Evolutionary conservation across 2,113 vertebrate species (phyloP).

Genomic region (Castor canadensis): DNA sequence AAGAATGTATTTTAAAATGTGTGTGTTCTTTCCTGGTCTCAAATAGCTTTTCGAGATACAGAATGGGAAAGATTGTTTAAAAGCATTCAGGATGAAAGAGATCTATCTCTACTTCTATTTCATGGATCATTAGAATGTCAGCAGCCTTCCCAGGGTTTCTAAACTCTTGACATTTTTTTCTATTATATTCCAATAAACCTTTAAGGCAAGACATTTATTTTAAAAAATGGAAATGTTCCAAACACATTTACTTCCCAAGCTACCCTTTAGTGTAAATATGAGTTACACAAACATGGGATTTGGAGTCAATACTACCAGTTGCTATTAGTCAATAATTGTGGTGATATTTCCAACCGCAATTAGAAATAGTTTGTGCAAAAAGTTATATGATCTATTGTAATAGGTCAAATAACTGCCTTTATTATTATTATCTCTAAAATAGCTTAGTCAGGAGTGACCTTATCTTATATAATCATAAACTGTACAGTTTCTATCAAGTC

Average conservation of each 20-base stretch:
- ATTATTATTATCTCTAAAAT: neutral
- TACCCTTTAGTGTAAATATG: neutral
- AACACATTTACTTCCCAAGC: neutral
- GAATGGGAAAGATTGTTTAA: neutral
- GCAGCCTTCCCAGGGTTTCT: neutral
- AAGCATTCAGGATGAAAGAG: neutral
- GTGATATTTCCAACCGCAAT: neutral
- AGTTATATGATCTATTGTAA: neutral
- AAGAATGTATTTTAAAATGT: neutral
- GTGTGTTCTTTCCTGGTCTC: neutral
- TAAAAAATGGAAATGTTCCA: neutral
- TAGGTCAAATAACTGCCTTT: neutral
- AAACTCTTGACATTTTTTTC: neutral
- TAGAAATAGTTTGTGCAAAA: neutral
- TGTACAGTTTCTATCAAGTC: neutral
- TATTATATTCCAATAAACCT: neutral
- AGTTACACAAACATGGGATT: neutral
- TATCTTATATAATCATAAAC: neutral
- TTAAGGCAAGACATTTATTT: neutral
- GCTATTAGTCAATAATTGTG: neutral
- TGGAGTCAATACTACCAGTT: neutral
- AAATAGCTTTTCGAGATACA: neutral
- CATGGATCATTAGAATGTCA: neutral
- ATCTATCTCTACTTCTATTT: neutral
- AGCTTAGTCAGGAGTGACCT: neutral